phyloP scores from a whole-genome alignment of 2,888 invertebrate genomes.

The Agrenia bidenticulata region DNA sequence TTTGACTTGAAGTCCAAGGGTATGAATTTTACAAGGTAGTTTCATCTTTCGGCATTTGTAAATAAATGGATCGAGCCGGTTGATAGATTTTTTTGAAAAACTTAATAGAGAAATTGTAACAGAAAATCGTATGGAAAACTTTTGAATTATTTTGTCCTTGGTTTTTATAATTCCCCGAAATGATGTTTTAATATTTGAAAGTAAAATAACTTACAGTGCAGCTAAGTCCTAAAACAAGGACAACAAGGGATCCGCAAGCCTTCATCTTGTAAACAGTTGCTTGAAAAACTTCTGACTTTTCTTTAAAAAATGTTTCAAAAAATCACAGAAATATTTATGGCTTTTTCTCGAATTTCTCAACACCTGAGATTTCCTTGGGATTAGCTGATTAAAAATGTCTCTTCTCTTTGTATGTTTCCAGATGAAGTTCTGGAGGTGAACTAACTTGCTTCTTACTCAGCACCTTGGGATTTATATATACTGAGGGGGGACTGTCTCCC shows the following conservation, averaged over 20 bases:
- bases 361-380: too few relatives aligned
- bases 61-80: too few relatives aligned
- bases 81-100: not conserved
- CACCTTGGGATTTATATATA: slow-evolving; percentile 36
- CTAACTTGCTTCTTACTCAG: slow-evolving; percentile 35
- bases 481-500: not conserved
- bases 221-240: not conserved
- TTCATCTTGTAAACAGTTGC: not conserved
- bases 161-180: not conserved
- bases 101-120: not conserved
- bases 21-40: too few relatives aligned
- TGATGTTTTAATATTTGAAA: not conserved
- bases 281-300: too few relatives aligned
- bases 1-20: too few relatives aligned
- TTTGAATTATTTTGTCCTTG: not conserved
- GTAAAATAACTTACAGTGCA: not conserved
- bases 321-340: too few relatives aligned
- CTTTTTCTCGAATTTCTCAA: too few relatives aligned
- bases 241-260: not conserved
- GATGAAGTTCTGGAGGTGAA: slow-evolving; percentile 38
- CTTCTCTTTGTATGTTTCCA: too few relatives aligned
- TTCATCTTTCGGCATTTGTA: too few relatives aligned
- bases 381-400: too few relatives aligned
- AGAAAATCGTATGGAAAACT: not conserved
- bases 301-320: too few relatives aligned